A percentile compares a stretch with the other conserved stretches of the same genome.
These are phyloP conservation scores for Leptinotarsa haldemani DNA, from an alignment of 2,888 invertebrate species.

Conservation along the genomic window DNA sequence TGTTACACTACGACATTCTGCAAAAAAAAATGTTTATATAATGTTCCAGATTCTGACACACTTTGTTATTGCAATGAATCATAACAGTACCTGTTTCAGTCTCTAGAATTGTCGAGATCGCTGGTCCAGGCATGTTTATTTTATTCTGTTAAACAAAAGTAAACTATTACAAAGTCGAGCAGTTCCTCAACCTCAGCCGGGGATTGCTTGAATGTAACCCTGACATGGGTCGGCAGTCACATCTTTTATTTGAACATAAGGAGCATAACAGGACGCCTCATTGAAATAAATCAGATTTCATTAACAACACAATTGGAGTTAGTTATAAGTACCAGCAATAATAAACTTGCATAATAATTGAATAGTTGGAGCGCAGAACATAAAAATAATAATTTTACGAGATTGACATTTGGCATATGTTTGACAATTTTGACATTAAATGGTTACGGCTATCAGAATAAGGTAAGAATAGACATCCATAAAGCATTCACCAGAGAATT, in stretches of 20 bases:
- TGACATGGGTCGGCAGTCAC: constrained; percentile 15
- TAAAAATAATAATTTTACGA: neutral
- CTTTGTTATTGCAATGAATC: constrained; percentile 52
- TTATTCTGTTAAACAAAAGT: constrained; percentile 38
- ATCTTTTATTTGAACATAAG: constrained; percentile 27
- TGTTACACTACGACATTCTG: constrained; percentile 67
- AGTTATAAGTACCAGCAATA: constrained; percentile 41
- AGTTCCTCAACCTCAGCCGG: constrained; percentile 1
- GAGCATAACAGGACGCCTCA: constrained; percentile 31
- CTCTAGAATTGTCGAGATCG: constrained; percentile 56
- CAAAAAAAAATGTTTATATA: constrained; percentile 43
- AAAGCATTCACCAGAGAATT: no score
- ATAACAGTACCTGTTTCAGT: constrained; percentile 59
- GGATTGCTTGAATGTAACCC: constrained; percentile 11
- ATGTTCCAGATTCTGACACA: constrained; percentile 35
- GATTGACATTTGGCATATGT: no score
- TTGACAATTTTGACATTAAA: no score
- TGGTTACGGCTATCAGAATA: no score
- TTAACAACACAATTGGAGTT: constrained; percentile 43
- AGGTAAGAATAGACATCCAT: no score
- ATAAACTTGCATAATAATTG: constrained; percentile 52
- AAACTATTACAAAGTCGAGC: constrained; percentile 18
- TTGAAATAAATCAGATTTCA: constrained; percentile 42
- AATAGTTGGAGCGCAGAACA: neutral
- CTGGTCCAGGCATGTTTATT: constrained; percentile 57